A percentile compares a stretch with the other conserved stretches of the same genome.
These are phyloP conservation scores for Drosophila infuscata DNA, from an alignment of 2,888 invertebrate species.

Conservation along the genomic window DNA sequence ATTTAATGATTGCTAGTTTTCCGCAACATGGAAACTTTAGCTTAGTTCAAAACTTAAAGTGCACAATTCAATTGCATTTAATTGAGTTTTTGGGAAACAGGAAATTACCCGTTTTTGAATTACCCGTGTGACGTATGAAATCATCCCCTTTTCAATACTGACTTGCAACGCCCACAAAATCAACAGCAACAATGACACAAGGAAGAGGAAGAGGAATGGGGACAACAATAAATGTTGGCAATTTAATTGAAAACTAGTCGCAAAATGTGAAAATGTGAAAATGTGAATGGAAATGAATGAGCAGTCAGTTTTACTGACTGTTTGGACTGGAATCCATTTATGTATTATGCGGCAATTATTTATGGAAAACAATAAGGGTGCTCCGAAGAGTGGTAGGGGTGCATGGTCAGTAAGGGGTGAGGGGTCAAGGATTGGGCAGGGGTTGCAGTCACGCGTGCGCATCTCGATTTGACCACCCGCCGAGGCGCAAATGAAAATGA, in stretches of 20 bases:
- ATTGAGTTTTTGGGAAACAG: constrained; percentile 2
- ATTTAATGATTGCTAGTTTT: background rate
- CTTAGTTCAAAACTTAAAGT: constrained; percentile 1
- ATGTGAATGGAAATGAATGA: background rate
- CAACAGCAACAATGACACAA: background rate
- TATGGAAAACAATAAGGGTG: constrained; percentile 15
- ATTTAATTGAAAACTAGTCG: constrained; percentile 10
- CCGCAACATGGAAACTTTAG: background rate
- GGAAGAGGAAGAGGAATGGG: background rate
- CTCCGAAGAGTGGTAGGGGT: background rate
- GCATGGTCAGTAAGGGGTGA: background rate
- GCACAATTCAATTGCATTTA: constrained; percentile 11
- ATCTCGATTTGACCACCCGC: constrained; percentile 10
- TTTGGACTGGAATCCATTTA: constrained; percentile 34
- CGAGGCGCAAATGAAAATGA: constrained; percentile 5
- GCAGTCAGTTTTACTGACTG: background rate
- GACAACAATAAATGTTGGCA: constrained; percentile 5
- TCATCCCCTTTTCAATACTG: background rate
- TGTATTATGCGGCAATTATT: constrained; percentile 55
- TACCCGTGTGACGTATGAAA: background rate
- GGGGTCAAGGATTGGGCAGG: background rate
- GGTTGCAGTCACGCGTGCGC: constrained; percentile 13
- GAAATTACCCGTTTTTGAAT: background rate
- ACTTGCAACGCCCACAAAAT: constrained; percentile 12
- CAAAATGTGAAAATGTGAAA: constrained; percentile 3